Evolutionary conservation across 2,113 vertebrate genomes (phyloP).

Genomic region (Nibea albiflora): DNA sequence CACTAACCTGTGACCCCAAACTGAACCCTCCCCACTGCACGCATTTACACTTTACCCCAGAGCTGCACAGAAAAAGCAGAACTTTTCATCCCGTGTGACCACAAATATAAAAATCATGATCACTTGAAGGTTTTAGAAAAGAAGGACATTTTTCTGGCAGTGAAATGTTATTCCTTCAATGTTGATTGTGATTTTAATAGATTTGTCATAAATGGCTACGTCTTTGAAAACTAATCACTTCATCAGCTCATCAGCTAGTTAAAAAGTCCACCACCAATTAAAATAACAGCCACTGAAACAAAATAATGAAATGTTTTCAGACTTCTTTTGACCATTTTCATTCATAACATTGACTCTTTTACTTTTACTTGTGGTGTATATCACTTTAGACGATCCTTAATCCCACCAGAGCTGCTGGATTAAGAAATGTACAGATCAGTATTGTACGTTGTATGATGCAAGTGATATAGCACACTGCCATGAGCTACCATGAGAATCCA

Average conservation of each 20-base stretch:
- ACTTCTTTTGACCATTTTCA: not conserved
- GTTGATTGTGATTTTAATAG: not conserved
- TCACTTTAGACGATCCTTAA: not conserved
- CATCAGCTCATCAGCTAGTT: not conserved
- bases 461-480: not conserved
- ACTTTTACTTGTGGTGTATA: not conserved
- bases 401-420: not conserved
- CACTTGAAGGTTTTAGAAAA: not conserved
- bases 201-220: not conserved
- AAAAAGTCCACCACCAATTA: not conserved
- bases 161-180: no score
- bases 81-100: not conserved
- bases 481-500: not conserved
- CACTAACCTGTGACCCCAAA: constrained; percentile 25
- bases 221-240: not conserved
- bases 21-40: constrained; percentile 29
- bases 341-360: not conserved
- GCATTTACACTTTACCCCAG: not conserved
- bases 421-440: not conserved
- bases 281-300: not conserved
- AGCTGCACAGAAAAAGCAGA: not conserved
- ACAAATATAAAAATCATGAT: not conserved
- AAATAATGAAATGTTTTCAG: not conserved
- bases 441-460: not conserved
- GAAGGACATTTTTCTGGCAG: no score